Conservation (phyloP, 2,113 vertebrate species). For the Galemys pyrenaicus region DNA sequence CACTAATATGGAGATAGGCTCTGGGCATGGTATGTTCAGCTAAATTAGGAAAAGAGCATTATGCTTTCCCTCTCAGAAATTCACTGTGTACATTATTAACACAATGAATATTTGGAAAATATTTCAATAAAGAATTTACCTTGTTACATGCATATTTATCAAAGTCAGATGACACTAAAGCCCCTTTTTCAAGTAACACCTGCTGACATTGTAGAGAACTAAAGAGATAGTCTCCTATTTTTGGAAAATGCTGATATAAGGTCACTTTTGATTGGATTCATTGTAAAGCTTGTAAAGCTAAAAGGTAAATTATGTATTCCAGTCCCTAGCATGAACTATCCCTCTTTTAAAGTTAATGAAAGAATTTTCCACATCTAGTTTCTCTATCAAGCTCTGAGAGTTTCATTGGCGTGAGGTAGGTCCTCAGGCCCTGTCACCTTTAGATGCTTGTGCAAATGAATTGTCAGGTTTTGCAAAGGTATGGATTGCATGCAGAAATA, state of each 20-base stretch:
- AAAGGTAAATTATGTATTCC: neutral
- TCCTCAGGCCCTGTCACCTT: neutral
- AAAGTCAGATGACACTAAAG: neutral
- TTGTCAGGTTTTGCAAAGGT: neutral
- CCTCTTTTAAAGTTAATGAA: constrained; percentile 1
- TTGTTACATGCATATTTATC: neutral
- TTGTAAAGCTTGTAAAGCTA: neutral
- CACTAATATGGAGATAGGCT: neutral
- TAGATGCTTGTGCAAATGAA: neutral
- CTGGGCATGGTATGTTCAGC: neutral
- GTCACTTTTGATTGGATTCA: neutral
- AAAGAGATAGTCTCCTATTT: neutral
- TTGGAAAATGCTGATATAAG: neutral
- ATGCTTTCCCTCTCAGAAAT: neutral
- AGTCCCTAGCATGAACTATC: neutral
- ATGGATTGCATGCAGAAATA: neutral
- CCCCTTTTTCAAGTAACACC: neutral
- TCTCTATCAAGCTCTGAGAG: neutral
- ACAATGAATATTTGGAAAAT: neutral
- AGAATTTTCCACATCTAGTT: neutral
- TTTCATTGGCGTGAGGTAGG: neutral
- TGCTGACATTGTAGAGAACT: neutral
- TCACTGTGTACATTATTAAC: neutral
- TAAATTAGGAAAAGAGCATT: constrained; percentile 2
- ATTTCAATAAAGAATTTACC: neutral